Percentiles rank a stretch among this genome's conserved stretches.
Conservation (phyloP, 2,888 invertebrate genomes). For the Calameuta filiformis region DNA sequence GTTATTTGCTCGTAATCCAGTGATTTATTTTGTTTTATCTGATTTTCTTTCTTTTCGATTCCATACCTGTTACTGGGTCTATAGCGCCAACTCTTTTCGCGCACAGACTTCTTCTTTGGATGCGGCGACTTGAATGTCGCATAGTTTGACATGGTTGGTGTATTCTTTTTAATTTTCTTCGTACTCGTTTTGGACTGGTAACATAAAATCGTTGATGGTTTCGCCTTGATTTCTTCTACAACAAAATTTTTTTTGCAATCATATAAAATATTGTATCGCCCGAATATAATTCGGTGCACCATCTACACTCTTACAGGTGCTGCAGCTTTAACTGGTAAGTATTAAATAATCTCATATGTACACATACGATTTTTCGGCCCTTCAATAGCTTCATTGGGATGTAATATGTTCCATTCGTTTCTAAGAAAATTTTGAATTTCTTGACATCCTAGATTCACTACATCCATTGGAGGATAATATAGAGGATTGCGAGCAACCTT, state of each 20-base stretch:
- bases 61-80: constrained; percentile 56
- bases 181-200: constrained; percentile 33
- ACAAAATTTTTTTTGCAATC: not conserved
- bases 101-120: constrained; percentile 30
- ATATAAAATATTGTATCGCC: no score
- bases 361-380: not conserved
- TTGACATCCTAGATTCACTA: constrained; percentile 69
- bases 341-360: not conserved
- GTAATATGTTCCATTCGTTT: constrained; percentile 57
- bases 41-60: constrained; percentile 11
- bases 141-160: not conserved
- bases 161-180: constrained; percentile 20
- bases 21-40: constrained; percentile 3
- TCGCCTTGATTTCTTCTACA: constrained; percentile 29
- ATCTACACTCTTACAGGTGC: no score
- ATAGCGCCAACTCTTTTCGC: constrained; percentile 44
- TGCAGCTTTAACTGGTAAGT: not conserved
- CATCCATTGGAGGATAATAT: constrained; percentile 69
- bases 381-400: constrained; percentile 46
- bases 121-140: constrained; percentile 1
- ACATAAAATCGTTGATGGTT: constrained; percentile 45
- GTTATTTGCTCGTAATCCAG: no score
- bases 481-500: constrained; percentile 74
- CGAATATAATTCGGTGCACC: no score
- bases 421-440: constrained; percentile 63